A percentile compares a stretch with the other conserved stretches of the same genome.
Conservation (phyloP, 2,113 vertebrate species). For the Tinamus guttatus region DNA sequence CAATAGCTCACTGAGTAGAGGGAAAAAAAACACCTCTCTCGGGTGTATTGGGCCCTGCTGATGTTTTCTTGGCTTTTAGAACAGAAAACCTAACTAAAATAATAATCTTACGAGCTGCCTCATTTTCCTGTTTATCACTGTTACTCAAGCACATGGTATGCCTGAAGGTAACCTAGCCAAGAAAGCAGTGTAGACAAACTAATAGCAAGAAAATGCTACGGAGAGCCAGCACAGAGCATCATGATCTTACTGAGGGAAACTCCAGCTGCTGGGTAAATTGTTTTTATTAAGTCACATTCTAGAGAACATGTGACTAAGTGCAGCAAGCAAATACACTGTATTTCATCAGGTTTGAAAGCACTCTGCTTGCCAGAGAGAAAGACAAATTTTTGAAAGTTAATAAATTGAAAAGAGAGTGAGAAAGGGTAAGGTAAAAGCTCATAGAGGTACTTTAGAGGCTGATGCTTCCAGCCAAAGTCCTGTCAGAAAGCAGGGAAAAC, state of each 20-base stretch:
- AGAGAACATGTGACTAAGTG: slow-evolving; percentile 27
- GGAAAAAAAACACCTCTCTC: background rate
- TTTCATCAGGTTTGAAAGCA: background rate
- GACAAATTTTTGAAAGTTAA: background rate
- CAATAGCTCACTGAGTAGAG: background rate
- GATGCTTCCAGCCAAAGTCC: background rate
- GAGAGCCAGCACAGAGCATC: background rate
- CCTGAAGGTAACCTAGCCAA: slow-evolving; percentile 44
- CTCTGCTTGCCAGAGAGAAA: background rate
- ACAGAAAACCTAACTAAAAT: slow-evolving; percentile 48
- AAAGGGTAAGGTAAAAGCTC: background rate
- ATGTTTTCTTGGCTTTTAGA: slow-evolving; percentile 31
- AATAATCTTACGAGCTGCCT: slow-evolving; percentile 2
- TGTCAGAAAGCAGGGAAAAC: background rate
- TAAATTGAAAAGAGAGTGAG: background rate
- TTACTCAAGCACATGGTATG: slow-evolving; percentile 46
- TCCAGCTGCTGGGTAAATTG: background rate
- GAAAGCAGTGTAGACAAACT: background rate
- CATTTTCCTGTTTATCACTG: slow-evolving; percentile 54
- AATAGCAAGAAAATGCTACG: background rate
- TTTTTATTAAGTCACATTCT: slow-evolving; percentile 1
- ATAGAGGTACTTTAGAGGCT: background rate
- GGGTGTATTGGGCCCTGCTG: background rate
- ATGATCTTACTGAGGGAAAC: background rate
- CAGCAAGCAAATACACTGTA: background rate